Evolutionary conservation across 1,140 invertebrate genomes (phyloP).

Genomic region (Lithobius niger): DNA sequence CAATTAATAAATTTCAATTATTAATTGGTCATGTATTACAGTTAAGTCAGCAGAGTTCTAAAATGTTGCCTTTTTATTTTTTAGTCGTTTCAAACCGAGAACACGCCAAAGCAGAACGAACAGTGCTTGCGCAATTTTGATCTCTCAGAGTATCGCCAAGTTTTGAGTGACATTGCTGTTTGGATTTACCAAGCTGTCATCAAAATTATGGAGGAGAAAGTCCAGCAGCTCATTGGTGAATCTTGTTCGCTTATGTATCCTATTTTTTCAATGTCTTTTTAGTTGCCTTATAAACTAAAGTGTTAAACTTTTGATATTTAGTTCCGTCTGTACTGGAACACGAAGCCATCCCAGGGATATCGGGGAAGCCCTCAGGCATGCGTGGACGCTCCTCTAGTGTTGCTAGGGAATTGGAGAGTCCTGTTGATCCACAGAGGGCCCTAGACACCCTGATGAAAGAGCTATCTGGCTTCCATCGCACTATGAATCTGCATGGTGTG

Average conservation of each 20-base stretch:
- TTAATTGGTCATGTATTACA: too few species aligned
- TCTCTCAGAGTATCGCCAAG: conserved; percentile 72
- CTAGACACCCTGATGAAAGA: conserved; percentile 42
- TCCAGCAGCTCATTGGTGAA: conserved; percentile 67
- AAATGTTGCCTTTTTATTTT: too few species aligned
- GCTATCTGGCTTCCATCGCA: conserved; percentile 45
- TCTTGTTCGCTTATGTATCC: too few species aligned
- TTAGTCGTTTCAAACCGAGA: conserved; percentile 66
- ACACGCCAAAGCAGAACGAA: conserved; percentile 82
- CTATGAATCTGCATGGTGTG: conserved; percentile 52
- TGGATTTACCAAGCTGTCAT: conserved; percentile 64
- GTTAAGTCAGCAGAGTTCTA: too few species aligned
- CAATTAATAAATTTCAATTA: too few species aligned
- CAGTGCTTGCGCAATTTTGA: conserved; percentile 86
- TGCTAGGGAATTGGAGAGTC: conserved; percentile 26
- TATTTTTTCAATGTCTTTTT: too few species aligned
- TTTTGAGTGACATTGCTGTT: conserved; percentile 68
- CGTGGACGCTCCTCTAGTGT: conserved; percentile 25
- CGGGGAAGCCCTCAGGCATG: conserved; percentile 37
- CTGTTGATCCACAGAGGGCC: conserved; percentile 32
- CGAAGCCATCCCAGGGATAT: conserved; percentile 64
- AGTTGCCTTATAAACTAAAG: too few species aligned
- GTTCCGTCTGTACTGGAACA: conserved; percentile 84
- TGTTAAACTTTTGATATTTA: too few species aligned
- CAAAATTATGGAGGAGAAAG: conserved; percentile 59